Evolutionary conservation across 2,888 invertebrate genomes (phyloP), one percentile per base, ranked within the genome.

Genomic region (Microctonus hyperodae): DNA sequence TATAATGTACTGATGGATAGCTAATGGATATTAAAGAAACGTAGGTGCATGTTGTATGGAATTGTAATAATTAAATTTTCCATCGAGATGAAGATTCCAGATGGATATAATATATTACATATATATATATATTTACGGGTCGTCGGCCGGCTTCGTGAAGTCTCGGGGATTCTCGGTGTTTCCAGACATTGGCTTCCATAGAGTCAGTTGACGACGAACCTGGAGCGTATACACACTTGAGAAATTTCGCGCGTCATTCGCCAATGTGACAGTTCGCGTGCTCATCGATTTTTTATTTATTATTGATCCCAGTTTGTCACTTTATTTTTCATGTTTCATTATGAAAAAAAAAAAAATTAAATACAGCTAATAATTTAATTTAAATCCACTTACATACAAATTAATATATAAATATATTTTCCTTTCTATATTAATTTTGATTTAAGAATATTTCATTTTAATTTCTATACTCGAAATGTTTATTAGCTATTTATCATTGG

Each of bases 181-280:
- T 62, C 57, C 37, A 66, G 66, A 61, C 56, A 48, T 61, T 56
- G 62, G 48, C 56, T 58, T 35, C 44, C 31, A 50, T 51, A 25
- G 48, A 60, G 76, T 77, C 81, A 82, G 82, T 82, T 74, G 78
- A 81, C 75, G 83, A 81, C 78, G 79, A 82, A 76, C 80, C 78
- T 81, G 71, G 81, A 78, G 70, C 78, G 79, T 62, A 78, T 69
- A 72, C 69, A 65, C 65, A 44, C 16, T 69, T 71, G 66, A 65
- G 62, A 61, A 56, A 58, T 50, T 65, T 44, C 59, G 59, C 65
- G 65, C 56, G 51, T 65, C 53, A 44, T 60, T 59, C 60, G 13
- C 44, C 44, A 40, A 33, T 59, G 59, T 65, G 65, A 60, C 60
- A 59, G 65, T 60, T 64, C 44, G 31, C 50, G 48, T 56, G 44